A percentile compares a stretch with the other conserved stretches of the same genome.
Conservation (phyloP, 2,797 vertebrate species). For the Benthosema pterotum region DNA sequence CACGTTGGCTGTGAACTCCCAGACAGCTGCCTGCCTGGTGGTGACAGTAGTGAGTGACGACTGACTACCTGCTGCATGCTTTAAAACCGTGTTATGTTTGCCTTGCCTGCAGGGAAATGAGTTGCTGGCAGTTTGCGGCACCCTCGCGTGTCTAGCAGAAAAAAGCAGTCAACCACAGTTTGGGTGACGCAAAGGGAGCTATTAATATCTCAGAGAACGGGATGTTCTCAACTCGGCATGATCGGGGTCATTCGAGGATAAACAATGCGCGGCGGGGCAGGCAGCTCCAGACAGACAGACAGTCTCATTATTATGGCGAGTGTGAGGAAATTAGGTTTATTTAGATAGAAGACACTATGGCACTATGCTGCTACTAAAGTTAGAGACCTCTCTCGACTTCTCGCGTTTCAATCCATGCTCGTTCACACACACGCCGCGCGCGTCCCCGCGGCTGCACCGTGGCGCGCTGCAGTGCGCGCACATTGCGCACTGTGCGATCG, state of each 20-base stretch:
- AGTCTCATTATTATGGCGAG: constrained; percentile 16
- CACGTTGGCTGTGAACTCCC: constrained; percentile 27
- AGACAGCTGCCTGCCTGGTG: constrained; percentile 58
- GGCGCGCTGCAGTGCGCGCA: constrained; percentile 7
- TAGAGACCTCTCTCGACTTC: background rate
- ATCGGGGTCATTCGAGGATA: constrained; percentile 82
- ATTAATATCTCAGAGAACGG: constrained; percentile 85
- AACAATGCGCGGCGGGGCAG: constrained; percentile 52
- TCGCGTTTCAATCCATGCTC: background rate
- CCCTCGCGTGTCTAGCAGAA: constrained; percentile 82
- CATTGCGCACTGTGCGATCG: constrained; percentile 25
- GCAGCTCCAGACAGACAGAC: constrained; percentile 42
- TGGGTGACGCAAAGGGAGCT: constrained; percentile 83
- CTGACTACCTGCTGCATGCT: constrained; percentile 71
- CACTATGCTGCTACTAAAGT: too few species aligned
- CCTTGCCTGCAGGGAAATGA: constrained; percentile 66
- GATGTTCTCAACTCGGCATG: constrained; percentile 78
- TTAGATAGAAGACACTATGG: too few species aligned
- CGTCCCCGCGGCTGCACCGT: constrained; percentile 21
- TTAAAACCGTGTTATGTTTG: constrained; percentile 70
- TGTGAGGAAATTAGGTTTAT: background rate
- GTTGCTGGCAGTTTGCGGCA: constrained; percentile 68
- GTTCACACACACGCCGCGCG: constrained; percentile 5
- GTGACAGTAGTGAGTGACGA: constrained; percentile 39
- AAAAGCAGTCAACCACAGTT: constrained; percentile 73